Conservation (phyloP, 1,140 invertebrate species). For the Nephila pilipes region DNA sequence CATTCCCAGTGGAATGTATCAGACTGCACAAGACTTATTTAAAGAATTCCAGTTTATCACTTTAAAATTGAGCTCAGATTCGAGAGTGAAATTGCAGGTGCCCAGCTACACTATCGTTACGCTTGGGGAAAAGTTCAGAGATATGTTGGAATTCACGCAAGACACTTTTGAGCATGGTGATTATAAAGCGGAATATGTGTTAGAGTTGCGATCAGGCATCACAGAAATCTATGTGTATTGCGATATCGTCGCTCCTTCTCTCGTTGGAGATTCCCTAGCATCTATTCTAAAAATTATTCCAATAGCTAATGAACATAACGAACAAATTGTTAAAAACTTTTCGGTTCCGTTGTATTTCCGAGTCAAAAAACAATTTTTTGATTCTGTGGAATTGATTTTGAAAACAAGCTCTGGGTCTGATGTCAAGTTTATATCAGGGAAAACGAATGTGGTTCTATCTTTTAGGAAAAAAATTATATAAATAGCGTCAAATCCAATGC, state of each 20-base stretch:
- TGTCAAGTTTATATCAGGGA: too few relatives aligned
- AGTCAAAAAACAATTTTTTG: too few relatives aligned
- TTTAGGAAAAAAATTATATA: too few relatives aligned
- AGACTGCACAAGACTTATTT: not conserved
- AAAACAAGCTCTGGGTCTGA: too few relatives aligned
- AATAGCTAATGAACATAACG: not conserved
- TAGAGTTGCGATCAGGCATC: not conserved
- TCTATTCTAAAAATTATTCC: not conserved
- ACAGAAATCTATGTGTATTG: constrained; percentile 12
- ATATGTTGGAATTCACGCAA: not conserved
- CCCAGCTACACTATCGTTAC: not conserved
- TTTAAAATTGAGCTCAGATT: not conserved
- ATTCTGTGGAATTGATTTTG: too few relatives aligned
- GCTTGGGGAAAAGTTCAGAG: too few relatives aligned
- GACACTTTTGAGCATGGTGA: not conserved
- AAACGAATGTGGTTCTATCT: too few relatives aligned
- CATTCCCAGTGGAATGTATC: not conserved
- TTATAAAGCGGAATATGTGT: not conserved
- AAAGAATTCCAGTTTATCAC: not conserved
- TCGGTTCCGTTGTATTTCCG: too few relatives aligned
- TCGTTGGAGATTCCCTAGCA: not conserved
- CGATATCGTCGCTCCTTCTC: not conserved
- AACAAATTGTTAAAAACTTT: not conserved
- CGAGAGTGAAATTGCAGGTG: not conserved
- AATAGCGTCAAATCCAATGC: too few relatives aligned